Evolutionary conservation across 2,113 vertebrate species (phyloP).

Genomic region (Jacana jacana): DNA sequence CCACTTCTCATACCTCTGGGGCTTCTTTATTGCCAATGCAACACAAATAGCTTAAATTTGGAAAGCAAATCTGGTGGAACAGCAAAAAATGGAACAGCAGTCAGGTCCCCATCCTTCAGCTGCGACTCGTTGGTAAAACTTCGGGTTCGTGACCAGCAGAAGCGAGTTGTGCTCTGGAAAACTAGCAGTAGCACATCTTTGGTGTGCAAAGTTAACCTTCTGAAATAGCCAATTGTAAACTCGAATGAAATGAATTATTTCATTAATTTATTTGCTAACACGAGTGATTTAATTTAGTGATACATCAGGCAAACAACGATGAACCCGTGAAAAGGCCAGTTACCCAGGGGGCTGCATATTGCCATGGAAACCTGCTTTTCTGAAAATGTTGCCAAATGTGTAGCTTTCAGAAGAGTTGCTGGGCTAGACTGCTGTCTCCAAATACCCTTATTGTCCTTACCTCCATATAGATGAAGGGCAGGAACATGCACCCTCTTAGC

Average conservation of each 20-base stretch:
- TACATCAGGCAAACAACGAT: neutral
- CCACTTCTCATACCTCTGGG: neutral
- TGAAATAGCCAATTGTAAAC: neutral
- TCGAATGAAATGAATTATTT: neutral
- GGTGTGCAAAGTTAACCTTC: neutral
- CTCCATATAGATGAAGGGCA: neutral
- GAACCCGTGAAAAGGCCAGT: neutral
- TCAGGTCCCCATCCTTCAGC: neutral
- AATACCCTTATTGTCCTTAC: neutral
- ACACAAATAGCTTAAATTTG: neutral
- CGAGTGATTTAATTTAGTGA: neutral
- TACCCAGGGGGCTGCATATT: neutral
- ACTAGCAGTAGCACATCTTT: neutral
- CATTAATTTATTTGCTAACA: neutral
- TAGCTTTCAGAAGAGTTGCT: neutral
- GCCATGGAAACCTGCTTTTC: neutral
- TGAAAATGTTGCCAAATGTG: neutral
- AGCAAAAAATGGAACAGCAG: neutral
- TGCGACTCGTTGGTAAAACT: neutral
- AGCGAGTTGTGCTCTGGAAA: neutral
- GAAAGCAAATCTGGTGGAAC: neutral
- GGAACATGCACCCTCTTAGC: neutral
- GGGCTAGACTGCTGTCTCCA: neutral
- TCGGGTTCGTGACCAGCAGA: neutral
- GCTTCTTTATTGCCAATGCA: neutral